Base-by-base conservation (phyloP, 2,113 vertebrate species). In the Cochlearius cochlearius region DNA sequence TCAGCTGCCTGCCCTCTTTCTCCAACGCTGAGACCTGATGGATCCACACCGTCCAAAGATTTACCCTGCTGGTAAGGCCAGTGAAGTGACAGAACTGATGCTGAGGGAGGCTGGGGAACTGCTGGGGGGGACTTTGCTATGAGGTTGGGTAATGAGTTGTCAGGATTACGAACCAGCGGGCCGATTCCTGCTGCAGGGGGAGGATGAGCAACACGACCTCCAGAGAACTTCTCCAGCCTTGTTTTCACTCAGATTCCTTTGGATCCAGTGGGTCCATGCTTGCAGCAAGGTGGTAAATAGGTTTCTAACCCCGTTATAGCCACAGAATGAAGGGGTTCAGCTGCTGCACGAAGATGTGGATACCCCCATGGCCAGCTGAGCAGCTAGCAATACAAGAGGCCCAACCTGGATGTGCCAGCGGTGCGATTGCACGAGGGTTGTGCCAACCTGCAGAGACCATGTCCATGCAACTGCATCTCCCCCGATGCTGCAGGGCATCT, bases 361-460 rank as follows among this genome's bases (percentile, higher is more conserved):
- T 25, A 20, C 26, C 26, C 16, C 26, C 18, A 15, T 43, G 14
- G 41, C 41, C 10, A 59, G 38, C 43, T 7, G 38, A 22, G 45
- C 6, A 22, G 13, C 34, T 30, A n/a, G 17, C 39, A 41, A 20
- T 1, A 19, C 7, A 18, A 66, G 10, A 23, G 17, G 4, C n/a
- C 38, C 58, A 18, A 26, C 10, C 14, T 7, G 25, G 72, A 19
- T 1, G 0, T 1, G 17, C 12, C 5, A 16, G 58, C 12, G 3
- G 16, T 9, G 34, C 7, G 41, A 23, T 3, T 16, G 49, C 58
- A 16, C 27, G 12, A 19, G 36, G n/a, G 49, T n/a, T 29, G 15
- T 34, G 77, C 36, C 25, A 4, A 26, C 4, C 34, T 59, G 72
- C 78, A 53, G 19, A 22, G 56, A 50, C 8, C 11, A 5, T 3